phyloP scores from a whole-genome alignment of 2,797 vertebrate genomes.

The Pangasius larnaudii region DNA sequence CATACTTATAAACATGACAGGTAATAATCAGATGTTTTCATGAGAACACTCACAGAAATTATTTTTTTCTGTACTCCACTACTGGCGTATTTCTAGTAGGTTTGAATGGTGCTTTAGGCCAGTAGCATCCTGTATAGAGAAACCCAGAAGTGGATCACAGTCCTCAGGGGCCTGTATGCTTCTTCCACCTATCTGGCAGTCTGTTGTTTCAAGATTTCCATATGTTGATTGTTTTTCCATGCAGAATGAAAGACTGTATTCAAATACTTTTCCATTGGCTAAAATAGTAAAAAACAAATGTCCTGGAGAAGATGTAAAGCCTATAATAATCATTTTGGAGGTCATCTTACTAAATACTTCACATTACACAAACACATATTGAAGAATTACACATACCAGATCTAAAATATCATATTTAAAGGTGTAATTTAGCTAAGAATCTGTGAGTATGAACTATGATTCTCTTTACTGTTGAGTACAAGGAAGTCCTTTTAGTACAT shows the following conservation, averaged over 20 bases:
- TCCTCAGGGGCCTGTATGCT: conserved; percentile 39
- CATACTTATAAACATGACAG: conserved; percentile 23
- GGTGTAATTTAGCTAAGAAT: background rate
- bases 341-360: background rate
- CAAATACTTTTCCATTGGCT: background rate
- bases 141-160: conserved; percentile 41
- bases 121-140: conserved; percentile 29
- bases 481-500: background rate
- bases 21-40: conserved; percentile 21
- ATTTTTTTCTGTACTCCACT: background rate
- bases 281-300: background rate
- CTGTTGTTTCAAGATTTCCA: conserved; percentile 44
- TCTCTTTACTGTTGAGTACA: background rate
- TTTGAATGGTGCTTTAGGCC: conserved; percentile 37
- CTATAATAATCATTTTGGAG: background rate
- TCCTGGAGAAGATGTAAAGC: background rate
- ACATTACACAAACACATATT: background rate
- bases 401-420: background rate
- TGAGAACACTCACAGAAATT: conserved; percentile 29
- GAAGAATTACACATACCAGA: too few relatives aligned
- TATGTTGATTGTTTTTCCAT: conserved; percentile 16
- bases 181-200: conserved; percentile 45
- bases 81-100: conserved; percentile 29
- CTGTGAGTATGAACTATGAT: background rate
- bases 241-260: conserved; percentile 2